Conservation (phyloP, 2,113 vertebrate species). For the Ochotona princeps region DNA sequence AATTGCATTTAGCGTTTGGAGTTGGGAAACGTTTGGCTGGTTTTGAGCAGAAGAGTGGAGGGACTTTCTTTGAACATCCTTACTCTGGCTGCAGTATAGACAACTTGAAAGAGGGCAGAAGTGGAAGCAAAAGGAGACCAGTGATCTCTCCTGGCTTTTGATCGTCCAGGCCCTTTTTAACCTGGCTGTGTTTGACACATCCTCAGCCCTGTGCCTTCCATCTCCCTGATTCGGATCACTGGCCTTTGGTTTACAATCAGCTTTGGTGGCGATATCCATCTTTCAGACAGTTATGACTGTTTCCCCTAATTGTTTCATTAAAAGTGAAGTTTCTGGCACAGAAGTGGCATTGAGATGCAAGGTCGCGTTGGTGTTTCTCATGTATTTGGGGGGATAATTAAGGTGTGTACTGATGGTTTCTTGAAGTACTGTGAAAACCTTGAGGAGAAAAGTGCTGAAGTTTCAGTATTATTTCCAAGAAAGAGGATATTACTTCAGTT, state of each 20-base stretch:
- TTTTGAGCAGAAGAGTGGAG: not conserved
- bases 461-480: conserved; percentile 15
- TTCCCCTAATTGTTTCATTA: not conserved
- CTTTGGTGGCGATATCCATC: not conserved
- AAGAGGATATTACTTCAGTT: conserved; percentile 3
- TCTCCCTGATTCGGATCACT: not conserved
- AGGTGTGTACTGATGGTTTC: conserved; percentile 17
- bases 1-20: not conserved
- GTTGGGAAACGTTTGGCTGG: conserved; percentile 11
- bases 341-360: not conserved
- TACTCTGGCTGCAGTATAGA: not conserved
- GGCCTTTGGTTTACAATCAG: conserved; percentile 26
- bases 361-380: conserved; percentile 1
- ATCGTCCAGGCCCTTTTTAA: conserved; percentile 21
- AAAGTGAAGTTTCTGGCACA: conserved; percentile 23
- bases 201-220: not conserved
- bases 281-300: not conserved
- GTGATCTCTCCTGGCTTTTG: not conserved
- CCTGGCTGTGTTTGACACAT: conserved; percentile 4
- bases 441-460: not conserved
- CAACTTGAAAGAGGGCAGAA: not conserved
- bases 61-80: not conserved
- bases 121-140: not conserved
- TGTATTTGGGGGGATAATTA: not conserved
- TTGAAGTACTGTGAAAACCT: not conserved